Evolutionary conservation across 2,113 vertebrate genomes (phyloP).

Genomic region (Paradisaea rubra): DNA sequence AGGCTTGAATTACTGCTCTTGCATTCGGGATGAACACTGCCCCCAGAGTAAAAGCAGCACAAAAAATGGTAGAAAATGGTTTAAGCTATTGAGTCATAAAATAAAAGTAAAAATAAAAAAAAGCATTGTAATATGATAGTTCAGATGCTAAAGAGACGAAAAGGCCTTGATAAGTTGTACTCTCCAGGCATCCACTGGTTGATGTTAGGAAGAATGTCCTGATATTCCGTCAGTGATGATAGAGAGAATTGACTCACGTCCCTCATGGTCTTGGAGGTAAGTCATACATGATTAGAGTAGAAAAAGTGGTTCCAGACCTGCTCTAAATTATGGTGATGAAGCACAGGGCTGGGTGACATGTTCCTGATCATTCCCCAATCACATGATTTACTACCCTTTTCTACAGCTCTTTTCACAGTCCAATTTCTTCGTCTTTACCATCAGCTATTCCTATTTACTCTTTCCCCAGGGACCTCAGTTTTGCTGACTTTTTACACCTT

Average conservation of each 20-base stretch:
- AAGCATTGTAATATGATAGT: not conserved
- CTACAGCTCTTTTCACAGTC: not conserved
- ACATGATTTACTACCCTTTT: not conserved
- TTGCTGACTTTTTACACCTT: not conserved
- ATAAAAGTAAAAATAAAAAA: not conserved
- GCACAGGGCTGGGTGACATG: rapidly evolving
- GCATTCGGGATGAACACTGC: rapidly evolving
- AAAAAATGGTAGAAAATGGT: not conserved
- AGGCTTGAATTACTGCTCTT: not conserved
- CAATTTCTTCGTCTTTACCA: not conserved
- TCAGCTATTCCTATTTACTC: not conserved
- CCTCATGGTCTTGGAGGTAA: not conserved
- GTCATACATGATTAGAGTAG: not conserved
- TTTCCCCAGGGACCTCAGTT: not conserved
- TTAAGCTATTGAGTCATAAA: not conserved
- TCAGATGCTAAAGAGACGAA: not conserved
- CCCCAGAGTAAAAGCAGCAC: not conserved
- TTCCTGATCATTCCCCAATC: not conserved
- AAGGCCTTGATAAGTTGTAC: not conserved
- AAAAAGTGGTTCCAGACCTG: not conserved
- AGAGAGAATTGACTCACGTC: rapidly evolving
- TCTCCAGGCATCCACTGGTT: not conserved
- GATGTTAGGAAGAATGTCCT: not conserved
- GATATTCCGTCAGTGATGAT: not conserved
- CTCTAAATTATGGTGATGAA: not conserved